A percentile compares a stretch with the other conserved stretches of the same genome.
Conservation (phyloP, 2,113 vertebrate species). For the Pomatostomus ruficeps region DNA sequence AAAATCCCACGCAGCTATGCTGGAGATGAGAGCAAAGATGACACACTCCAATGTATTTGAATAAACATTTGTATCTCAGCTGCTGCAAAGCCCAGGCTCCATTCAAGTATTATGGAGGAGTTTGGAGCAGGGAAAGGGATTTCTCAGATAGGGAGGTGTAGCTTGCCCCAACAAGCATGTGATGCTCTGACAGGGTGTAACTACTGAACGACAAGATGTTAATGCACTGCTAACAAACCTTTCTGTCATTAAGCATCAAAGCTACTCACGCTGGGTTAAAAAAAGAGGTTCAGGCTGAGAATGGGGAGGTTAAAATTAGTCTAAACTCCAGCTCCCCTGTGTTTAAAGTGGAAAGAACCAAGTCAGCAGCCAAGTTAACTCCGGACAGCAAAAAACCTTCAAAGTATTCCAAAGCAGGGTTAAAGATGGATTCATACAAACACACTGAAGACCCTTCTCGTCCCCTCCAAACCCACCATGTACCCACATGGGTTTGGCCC, state of each 20-base stretch:
- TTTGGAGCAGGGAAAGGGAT: background rate
- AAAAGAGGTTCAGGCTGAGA: background rate
- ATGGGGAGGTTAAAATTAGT: background rate
- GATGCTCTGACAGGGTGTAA: background rate
- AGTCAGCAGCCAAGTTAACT: background rate
- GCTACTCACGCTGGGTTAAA: background rate
- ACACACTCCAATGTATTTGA: background rate
- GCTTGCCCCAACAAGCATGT: background rate
- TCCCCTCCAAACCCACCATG: background rate
- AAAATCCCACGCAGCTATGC: background rate
- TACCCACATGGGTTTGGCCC: background rate
- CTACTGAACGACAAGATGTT: background rate
- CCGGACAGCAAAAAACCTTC: background rate
- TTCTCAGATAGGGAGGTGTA: background rate
- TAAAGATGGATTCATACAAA: background rate
- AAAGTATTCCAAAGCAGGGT: background rate
- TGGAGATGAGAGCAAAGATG: background rate
- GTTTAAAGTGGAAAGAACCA: background rate
- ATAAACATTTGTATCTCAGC: background rate
- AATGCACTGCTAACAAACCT: background rate
- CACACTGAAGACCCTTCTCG: background rate
- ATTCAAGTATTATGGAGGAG: background rate
- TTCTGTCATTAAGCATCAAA: background rate
- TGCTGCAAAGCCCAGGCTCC: background rate
- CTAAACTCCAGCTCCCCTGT: background rate